phyloP scores from a whole-genome alignment of 2,888 invertebrate genomes.

The Orgyia antiqua region DNA sequence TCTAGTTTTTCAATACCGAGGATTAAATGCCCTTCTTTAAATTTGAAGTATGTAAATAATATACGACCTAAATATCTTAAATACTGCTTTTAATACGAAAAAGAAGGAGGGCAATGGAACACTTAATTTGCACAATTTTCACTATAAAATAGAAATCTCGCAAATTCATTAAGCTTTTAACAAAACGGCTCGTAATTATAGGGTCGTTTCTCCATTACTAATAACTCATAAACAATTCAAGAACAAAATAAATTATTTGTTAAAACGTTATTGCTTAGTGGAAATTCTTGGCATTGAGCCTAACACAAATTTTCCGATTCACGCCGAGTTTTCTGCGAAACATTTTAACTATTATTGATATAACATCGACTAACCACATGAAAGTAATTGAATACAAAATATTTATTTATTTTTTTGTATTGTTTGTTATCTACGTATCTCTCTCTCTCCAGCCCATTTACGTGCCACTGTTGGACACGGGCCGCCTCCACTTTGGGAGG shows the following conservation, averaged over 20 bases:
- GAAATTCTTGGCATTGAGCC: slow-evolving; percentile 28
- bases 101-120: too few species aligned
- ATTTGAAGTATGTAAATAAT: too few species aligned
- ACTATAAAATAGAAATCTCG: slow-evolving; percentile 32
- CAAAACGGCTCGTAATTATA: slow-evolving; percentile 30
- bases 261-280: slow-evolving; percentile 16
- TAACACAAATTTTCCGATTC: slow-evolving; percentile 21
- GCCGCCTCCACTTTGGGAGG: too few species aligned
- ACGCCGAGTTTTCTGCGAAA: slow-evolving; percentile 21
- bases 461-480: too few species aligned
- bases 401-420: slow-evolving; percentile 9
- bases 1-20: too few species aligned
- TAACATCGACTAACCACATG: slow-evolving; percentile 15
- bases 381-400: slow-evolving; percentile 20
- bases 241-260: slow-evolving; percentile 28
- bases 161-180: slow-evolving; percentile 33
- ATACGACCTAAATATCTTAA: too few species aligned
- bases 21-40: too few species aligned
- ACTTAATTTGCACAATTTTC: slow-evolving; percentile 27
- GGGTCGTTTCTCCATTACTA: slow-evolving; percentile 28
- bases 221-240: slow-evolving; percentile 29
- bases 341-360: slow-evolving; percentile 28
- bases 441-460: too few species aligned
- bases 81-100: too few species aligned
- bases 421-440: too few species aligned